Base-by-base conservation (phyloP, 1,140 invertebrate genomes). In the Tigriopus japonicus region DNA sequence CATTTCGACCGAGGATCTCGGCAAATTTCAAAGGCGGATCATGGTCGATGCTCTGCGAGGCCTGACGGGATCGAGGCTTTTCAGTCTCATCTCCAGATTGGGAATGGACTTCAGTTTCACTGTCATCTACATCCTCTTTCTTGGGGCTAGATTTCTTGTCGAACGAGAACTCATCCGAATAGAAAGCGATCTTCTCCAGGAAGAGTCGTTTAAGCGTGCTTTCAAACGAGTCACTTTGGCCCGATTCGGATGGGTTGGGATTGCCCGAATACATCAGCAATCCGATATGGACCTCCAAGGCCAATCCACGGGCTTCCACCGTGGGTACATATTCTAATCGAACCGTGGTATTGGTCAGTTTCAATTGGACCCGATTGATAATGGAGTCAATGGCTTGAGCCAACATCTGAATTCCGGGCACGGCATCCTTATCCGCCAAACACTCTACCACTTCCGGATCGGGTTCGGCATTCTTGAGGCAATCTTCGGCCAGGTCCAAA, bases 341-440 rank as follows among this genome's bases (percentile, higher is more conserved):
- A 19, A 60, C 17, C 15, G 42, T 42, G 14, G 58, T 60, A 52
- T 60, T 28, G 10, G 35, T 19, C 13, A 60, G 43, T n/a, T 15
- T 17, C 12, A 60, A 49, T n/a, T 49, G 59, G 41, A 61, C 42
- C 17, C 59, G 14, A 23, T 24, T 61, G 28, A 61, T 54, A 13
- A 61, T 51, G 1, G 59, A 61, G 40, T 61, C 59, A 6, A 61
- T 61, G 19, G 59, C 52, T 42, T 61, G 42, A 17, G 59, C 59
- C n/a, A 61, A 52, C 35, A 51, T 6, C 15, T 61, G 2, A 14
- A 61, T 52, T 7, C 59, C 59, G 17, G 17, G 42, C 45, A 61
- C 59, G 1, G 45, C 19, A 41, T 61, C 59, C 13, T 49, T 3
- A 10, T 15, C n/a, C n/a, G n/a, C n/a, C 21, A 21, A 21, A 12